Evolutionary conservation across 2,888 invertebrate genomes (phyloP).

Genomic region (Matsumyia berberina): DNA sequence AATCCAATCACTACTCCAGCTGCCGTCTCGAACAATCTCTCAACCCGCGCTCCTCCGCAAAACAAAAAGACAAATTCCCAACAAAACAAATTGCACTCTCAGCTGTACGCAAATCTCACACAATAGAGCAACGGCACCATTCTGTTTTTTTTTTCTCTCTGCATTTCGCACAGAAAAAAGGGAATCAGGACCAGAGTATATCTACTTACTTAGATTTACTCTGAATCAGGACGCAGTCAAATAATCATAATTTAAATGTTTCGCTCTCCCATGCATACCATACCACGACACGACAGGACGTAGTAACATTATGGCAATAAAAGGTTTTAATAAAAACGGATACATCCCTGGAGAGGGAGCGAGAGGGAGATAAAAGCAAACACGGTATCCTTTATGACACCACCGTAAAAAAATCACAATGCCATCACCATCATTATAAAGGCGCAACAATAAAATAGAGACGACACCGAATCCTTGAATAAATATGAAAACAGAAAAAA

Average conservation of each 20-base stretch:
- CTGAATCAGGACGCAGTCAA: too few relatives aligned
- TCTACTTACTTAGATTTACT: too few relatives aligned
- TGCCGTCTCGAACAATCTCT: constrained; percentile 54
- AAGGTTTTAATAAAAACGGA: constrained; percentile 71
- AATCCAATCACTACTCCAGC: constrained; percentile 64
- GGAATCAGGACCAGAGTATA: constrained; percentile 54
- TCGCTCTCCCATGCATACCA: constrained; percentile 25
- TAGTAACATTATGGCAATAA: constrained; percentile 73
- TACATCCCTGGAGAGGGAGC: constrained; percentile 44
- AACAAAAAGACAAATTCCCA: too few relatives aligned
- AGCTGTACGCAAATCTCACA: constrained; percentile 62
- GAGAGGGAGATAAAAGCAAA: constrained; percentile 48
- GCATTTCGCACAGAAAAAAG: neutral
- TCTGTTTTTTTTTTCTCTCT: neutral
- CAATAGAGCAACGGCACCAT: constrained; percentile 37
- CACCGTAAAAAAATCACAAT: constrained; percentile 62
- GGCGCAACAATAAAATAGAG: constrained; percentile 73
- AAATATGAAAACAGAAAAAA: constrained; percentile 27
- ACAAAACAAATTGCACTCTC: too few relatives aligned
- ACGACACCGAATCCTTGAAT: constrained; percentile 70
- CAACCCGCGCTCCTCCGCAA: too few relatives aligned
- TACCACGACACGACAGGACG: constrained; percentile 40
- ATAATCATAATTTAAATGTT: constrained; percentile 75
- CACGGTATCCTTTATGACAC: constrained; percentile 62
- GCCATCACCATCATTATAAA: constrained; percentile 68